Conservation (phyloP, 1,140 invertebrate genomes). For the Subanguina moxae region DNA sequence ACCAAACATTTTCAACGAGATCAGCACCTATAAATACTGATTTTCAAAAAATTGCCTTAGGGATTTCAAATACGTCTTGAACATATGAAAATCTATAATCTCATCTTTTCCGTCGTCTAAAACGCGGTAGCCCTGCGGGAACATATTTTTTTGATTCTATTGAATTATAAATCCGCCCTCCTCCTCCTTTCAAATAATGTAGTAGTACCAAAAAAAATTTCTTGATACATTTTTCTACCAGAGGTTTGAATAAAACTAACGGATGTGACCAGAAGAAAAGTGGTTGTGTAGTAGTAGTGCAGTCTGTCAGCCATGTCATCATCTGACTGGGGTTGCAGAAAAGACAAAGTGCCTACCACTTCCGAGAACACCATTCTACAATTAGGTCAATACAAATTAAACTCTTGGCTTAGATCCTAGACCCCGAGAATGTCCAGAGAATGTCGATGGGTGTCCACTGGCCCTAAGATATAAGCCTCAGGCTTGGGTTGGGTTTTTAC, state of each 20-base stretch:
- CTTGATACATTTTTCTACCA: too few relatives aligned
- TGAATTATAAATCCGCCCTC: too few relatives aligned
- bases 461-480: too few relatives aligned
- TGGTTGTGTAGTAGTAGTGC: conserved; percentile 56
- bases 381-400: conserved; percentile 25
- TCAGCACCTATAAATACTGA: conserved; percentile 48
- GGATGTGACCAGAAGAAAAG: conserved; percentile 55
- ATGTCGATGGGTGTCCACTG: too few relatives aligned
- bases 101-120: too few relatives aligned
- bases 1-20: conserved; percentile 58
- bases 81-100: not conserved
- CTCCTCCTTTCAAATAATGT: too few relatives aligned
- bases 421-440: too few relatives aligned
- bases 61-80: too few relatives aligned
- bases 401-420: conserved; percentile 42
- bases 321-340: conserved; percentile 46
- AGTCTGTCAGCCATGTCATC: conserved; percentile 57
- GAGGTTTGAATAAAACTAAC: conserved; percentile 36
- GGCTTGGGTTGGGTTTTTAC: too few relatives aligned
- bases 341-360: conserved; percentile 56
- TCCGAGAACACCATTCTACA: conserved; percentile 58
- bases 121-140: too few relatives aligned
- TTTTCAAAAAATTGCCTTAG: conserved; percentile 17
- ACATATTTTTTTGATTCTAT: too few relatives aligned
- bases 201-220: too few relatives aligned